Base-by-base conservation (phyloP, 1,140 invertebrate species). In the Chrysomallon squamiferum region DNA sequence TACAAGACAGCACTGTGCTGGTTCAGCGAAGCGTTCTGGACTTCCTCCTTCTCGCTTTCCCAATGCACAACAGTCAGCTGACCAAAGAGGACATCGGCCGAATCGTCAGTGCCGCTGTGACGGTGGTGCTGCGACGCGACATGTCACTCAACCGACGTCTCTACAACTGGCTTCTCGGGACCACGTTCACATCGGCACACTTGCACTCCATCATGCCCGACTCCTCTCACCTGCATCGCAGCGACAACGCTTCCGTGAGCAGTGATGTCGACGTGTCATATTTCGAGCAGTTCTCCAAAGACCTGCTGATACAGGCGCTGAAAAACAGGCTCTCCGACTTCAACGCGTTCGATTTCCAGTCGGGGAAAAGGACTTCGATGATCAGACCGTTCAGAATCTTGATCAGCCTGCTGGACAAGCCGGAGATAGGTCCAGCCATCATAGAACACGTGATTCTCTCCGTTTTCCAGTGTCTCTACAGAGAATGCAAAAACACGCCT, bases 131-230 rank as follows among this genome's bases (percentile, higher is more conserved):
- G 13, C 84, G 95, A 50, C 88, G 95, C 70, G 95, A 97, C 81
- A 95, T 96, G 92, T 96, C 94, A 50, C 87, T 97, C 18, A 97
- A 97, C 83, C 91, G 93, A 65, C 88, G 94, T 38, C 85, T 96
- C 20, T 95, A 92, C 81, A 90, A 91, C 3, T 96, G 94, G 94
- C 84, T 96, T 18, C 85, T 95, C 54, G 93, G 92, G 20, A 89
- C 88, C 22, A 92, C 93, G 63, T 60, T 74, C 18, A 73, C 66
- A 54, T 75, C 71, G 22, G 49, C 59, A 2, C 66, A 69, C 22
- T 18, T 61, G 7, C 35, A 38, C 35, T 38, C 35, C 35, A 35
- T 65, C 43, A 65, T 41, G 15, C 27, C 66, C 25, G 68, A 66
- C 33, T 35, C 62, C 13, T 22, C 58, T 20, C 58, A 56, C 6